Evolutionary conservation across 2,797 vertebrate species (phyloP).

Genomic region (Myotis findleyi): DNA sequence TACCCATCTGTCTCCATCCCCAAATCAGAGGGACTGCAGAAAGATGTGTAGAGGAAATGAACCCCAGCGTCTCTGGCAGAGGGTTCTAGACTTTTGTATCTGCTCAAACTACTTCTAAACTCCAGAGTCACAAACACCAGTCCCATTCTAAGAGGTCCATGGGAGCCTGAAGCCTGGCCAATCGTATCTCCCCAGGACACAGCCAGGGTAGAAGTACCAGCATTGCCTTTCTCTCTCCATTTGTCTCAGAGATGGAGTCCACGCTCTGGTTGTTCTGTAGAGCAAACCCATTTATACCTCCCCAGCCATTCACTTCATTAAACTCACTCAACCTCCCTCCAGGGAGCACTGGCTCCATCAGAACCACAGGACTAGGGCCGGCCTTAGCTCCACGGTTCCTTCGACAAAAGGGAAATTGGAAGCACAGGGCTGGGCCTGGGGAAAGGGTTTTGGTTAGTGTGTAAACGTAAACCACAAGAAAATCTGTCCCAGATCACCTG

Average conservation of each 20-base stretch:
- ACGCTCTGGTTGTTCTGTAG: not conserved
- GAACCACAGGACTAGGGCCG: not conserved
- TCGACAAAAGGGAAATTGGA: not conserved
- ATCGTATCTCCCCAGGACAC: not conserved
- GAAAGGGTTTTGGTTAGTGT: not conserved
- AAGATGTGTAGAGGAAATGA: not conserved
- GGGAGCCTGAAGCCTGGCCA: not conserved
- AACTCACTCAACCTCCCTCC: not conserved
- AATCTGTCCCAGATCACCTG: not conserved
- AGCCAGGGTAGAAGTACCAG: not conserved
- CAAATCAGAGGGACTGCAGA: not conserved
- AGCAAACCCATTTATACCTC: not conserved
- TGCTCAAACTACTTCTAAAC: not conserved
- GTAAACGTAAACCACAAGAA: not conserved
- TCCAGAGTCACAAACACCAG: not conserved
- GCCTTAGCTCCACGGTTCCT: not conserved
- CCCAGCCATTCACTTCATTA: not conserved
- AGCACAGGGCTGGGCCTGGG: not conserved
- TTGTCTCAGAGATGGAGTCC: not conserved
- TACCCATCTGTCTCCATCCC: not conserved
- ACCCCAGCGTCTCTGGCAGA: not conserved
- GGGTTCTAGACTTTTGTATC: not conserved
- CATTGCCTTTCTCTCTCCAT: not conserved
- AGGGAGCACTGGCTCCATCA: not conserved
- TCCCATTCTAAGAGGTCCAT: not conserved